Conservation (phyloP, 2,888 invertebrate genomes). For the Xylocampa areola region DNA sequence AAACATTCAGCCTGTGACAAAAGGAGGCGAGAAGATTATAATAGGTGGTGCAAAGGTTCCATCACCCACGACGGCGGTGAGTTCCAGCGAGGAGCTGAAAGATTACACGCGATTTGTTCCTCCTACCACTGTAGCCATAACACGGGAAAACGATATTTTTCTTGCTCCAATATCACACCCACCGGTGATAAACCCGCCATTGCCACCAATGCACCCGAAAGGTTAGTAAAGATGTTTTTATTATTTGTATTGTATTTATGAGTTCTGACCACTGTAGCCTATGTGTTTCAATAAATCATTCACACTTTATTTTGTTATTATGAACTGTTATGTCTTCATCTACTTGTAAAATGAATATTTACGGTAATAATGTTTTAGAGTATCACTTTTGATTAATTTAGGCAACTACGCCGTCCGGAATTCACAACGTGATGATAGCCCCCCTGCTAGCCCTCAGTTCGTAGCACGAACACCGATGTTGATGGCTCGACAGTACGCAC, state of each 20-base stretch:
- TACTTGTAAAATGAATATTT: too few relatives aligned
- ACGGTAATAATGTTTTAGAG: too few relatives aligned
- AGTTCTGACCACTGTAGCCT: too few relatives aligned
- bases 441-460: constrained; percentile 79
- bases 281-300: too few relatives aligned
- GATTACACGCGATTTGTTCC: constrained; percentile 81
- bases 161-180: constrained; percentile 42
- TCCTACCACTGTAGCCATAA: constrained; percentile 65
- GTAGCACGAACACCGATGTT: constrained; percentile 65
- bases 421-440: constrained; percentile 79
- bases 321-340: too few relatives aligned
- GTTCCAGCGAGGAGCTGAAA: constrained; percentile 51
- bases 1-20: constrained; percentile 74
- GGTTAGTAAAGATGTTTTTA: constrained; percentile 27
- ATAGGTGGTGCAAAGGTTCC: constrained; percentile 77
- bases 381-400: constrained; percentile 13
- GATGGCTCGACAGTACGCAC: constrained; percentile 75
- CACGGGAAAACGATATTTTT: constrained; percentile 52
- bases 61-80: constrained; percentile 50
- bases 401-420: constrained; percentile 26
- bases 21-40: constrained; percentile 74
- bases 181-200: constrained; percentile 40
- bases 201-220: constrained; percentile 30
- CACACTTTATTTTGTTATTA: too few relatives aligned
- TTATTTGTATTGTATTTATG: too few relatives aligned